Conservation (phyloP, 2,113 vertebrate genomes). For the Myodes glareolus region DNA sequence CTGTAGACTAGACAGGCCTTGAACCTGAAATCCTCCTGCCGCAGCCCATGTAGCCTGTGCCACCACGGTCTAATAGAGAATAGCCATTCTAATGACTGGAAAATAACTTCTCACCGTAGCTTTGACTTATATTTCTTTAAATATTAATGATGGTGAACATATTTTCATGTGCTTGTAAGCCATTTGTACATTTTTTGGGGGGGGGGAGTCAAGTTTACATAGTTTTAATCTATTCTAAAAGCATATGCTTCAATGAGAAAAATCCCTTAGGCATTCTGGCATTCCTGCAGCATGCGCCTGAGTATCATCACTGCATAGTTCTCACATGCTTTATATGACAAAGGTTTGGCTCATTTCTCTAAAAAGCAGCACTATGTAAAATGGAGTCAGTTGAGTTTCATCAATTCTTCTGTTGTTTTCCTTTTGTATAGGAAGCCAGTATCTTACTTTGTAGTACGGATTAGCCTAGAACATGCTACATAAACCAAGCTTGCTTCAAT, state of each 20-base stretch:
- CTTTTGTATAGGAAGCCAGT: not conserved
- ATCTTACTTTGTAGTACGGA: not conserved
- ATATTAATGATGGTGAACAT: not conserved
- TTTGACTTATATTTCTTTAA: not conserved
- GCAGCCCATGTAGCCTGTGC: not conserved
- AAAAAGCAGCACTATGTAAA: slow-evolving; percentile 42
- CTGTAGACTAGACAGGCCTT: not conserved
- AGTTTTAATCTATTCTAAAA: slow-evolving; percentile 39
- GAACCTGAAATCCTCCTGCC: not conserved
- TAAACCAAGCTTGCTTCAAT: not conserved
- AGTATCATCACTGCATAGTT: not conserved
- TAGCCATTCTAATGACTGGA: not conserved
- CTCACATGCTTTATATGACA: not conserved
- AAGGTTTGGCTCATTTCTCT: slow-evolving; percentile 59
- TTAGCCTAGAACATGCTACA: not conserved
- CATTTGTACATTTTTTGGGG: not conserved
- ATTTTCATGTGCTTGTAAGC: not conserved
- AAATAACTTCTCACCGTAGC: not conserved
- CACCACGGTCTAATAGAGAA: not conserved
- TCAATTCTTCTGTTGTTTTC: not conserved
- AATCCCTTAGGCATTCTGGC: slow-evolving; percentile 32
- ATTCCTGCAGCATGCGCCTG: slow-evolving; percentile 34
- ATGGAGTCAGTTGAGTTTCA: not conserved
- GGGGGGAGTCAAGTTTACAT: not conserved
- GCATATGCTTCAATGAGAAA: not conserved